These are phyloP conservation scores for Molanna angustata DNA, from an alignment of 2,888 invertebrate species.

Conservation along the genomic window DNA sequence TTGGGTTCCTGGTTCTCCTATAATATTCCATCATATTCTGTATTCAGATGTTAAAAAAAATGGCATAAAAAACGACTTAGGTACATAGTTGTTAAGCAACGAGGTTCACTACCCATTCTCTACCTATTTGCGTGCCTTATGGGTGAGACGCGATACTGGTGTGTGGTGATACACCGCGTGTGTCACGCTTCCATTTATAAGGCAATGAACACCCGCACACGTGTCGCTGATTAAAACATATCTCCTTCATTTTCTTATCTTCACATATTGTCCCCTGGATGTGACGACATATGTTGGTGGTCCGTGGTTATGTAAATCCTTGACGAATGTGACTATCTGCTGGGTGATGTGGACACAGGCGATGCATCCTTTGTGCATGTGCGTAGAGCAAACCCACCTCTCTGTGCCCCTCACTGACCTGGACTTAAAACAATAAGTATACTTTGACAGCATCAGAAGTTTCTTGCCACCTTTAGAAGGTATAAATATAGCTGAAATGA, in stretches of 20 bases:
- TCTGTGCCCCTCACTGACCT: background rate
- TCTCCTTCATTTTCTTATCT: background rate
- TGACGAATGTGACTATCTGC: background rate
- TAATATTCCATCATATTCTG: no score
- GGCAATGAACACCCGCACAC: no score
- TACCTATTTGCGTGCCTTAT: no score
- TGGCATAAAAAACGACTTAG: no score
- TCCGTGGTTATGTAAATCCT: background rate
- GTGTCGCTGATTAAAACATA: no score
- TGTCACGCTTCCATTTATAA: no score
- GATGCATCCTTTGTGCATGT: conserved; percentile 4
- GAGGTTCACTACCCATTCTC: no score
- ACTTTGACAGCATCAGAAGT: background rate
- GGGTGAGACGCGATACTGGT: no score
- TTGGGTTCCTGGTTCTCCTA: no score
- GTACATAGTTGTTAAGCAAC: no score
- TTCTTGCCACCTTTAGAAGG: background rate
- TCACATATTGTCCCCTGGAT: background rate
- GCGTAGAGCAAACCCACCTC: conserved; percentile 7
- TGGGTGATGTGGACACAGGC: background rate
- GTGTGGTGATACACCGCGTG: no score
- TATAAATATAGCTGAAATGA: conserved; percentile 8
- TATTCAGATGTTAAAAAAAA: no score
- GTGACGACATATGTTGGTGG: conserved; percentile 5
- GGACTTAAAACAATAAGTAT: conserved; percentile 1